A percentile compares a stretch with the other conserved stretches of the same genome.
Evolutionary conservation across 2,113 vertebrate genomes (phyloP).

Genomic region (Sminthopsis crassicaudata): DNA sequence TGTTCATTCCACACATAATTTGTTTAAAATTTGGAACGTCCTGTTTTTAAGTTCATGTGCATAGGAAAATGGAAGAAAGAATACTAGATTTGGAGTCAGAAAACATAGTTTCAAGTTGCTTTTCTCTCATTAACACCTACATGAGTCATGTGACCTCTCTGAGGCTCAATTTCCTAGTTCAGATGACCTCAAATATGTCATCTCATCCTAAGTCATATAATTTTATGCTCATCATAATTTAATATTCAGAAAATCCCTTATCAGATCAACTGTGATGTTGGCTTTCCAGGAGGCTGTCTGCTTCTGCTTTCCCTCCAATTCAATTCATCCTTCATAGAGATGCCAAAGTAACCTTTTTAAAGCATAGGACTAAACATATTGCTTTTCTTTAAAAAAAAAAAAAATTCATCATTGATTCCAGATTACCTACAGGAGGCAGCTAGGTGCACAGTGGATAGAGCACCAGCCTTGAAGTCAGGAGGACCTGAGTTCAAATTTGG

Average conservation of each 20-base stretch:
- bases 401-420: background rate
- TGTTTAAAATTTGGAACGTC: background rate
- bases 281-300: background rate
- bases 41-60: background rate
- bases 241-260: background rate
- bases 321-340: background rate
- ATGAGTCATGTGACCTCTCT: background rate
- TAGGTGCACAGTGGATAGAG: too few species aligned
- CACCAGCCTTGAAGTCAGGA: too few species aligned
- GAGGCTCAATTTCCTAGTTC: background rate
- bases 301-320: background rate
- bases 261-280: background rate
- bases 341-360: background rate
- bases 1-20: background rate
- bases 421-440: too few species aligned
- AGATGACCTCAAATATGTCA: background rate
- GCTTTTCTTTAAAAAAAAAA: background rate
- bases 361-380: background rate
- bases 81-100: background rate
- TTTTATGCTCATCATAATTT: background rate
- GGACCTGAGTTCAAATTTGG: too few species aligned
- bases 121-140: background rate
- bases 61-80: background rate
- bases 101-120: background rate
- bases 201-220: background rate